Evolutionary conservation across 2,797 vertebrate species (phyloP).

Genomic region (Percopsis omiscomaycus): DNA sequence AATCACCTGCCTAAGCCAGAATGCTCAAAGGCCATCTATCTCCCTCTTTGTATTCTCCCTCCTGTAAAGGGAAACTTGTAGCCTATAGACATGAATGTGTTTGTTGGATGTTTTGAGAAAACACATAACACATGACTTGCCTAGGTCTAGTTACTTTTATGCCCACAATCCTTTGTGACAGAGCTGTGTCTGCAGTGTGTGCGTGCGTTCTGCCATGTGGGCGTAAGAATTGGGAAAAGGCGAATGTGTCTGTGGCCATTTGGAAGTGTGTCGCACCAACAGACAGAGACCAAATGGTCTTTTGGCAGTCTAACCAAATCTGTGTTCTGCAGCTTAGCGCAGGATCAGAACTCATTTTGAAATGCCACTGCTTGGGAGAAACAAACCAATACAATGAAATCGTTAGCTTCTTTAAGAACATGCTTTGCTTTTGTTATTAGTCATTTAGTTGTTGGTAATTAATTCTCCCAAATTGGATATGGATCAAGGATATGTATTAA

Average conservation of each 20-base stretch:
- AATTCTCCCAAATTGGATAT: too few relatives aligned
- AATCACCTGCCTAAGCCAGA: too few relatives aligned
- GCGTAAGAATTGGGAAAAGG: background rate
- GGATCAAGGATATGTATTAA: too few relatives aligned
- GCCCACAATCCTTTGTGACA: too few relatives aligned
- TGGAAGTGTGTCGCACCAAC: constrained; percentile 29
- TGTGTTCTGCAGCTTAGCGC: constrained; percentile 32
- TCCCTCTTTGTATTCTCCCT: too few relatives aligned
- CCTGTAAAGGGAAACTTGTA: too few relatives aligned
- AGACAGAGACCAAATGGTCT: constrained; percentile 61
- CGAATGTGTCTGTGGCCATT: constrained; percentile 9
- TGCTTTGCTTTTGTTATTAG: background rate
- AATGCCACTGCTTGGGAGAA: background rate
- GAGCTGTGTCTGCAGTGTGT: background rate
- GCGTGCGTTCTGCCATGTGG: background rate
- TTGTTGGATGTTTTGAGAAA: too few relatives aligned
- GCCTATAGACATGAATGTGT: too few relatives aligned
- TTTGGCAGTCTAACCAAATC: constrained; percentile 45
- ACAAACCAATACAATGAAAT: background rate
- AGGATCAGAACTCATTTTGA: background rate
- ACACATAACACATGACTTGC: too few relatives aligned
- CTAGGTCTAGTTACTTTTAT: too few relatives aligned
- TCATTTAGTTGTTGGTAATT: too few relatives aligned
- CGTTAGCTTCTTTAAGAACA: background rate
- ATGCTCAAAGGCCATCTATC: too few relatives aligned